phyloP scores from a whole-genome alignment of 2,113 vertebrate genomes.

The Clarias magur region DNA sequence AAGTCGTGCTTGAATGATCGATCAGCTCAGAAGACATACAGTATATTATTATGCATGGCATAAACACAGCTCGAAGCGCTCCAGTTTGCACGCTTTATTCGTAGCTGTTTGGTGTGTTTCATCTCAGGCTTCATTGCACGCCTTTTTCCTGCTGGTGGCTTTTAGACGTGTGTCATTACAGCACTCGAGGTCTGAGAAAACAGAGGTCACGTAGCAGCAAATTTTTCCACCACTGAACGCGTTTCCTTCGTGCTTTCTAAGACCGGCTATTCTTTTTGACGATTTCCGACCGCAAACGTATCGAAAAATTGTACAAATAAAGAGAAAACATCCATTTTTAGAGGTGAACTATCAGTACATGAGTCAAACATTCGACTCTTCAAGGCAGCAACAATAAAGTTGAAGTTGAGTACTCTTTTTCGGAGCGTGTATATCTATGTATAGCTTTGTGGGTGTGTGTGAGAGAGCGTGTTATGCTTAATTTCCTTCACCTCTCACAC shows the following conservation, averaged over 20 bases:
- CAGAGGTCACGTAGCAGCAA: not conserved
- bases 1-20: no score
- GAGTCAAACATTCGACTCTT: not conserved
- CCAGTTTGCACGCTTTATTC: no score
- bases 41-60: no score
- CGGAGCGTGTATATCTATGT: not conserved
- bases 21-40: no score
- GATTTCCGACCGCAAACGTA: not conserved
- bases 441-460: not conserved
- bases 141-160: no score
- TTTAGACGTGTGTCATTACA: no score
- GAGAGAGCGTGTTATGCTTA: constrained; percentile 38
- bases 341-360: not conserved
- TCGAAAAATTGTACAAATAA: not conserved
- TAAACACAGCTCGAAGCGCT: no score
- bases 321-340: not conserved
- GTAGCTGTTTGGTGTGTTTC: no score
- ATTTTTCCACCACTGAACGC: not conserved
- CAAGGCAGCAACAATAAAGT: no score
- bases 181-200: no score
- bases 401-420: not conserved
- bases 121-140: no score
- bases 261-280: not conserved
- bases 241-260: not conserved
- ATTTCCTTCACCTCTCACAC: constrained; percentile 41